Conservation (phyloP, 2,113 vertebrate genomes). For the Chauna torquata region DNA sequence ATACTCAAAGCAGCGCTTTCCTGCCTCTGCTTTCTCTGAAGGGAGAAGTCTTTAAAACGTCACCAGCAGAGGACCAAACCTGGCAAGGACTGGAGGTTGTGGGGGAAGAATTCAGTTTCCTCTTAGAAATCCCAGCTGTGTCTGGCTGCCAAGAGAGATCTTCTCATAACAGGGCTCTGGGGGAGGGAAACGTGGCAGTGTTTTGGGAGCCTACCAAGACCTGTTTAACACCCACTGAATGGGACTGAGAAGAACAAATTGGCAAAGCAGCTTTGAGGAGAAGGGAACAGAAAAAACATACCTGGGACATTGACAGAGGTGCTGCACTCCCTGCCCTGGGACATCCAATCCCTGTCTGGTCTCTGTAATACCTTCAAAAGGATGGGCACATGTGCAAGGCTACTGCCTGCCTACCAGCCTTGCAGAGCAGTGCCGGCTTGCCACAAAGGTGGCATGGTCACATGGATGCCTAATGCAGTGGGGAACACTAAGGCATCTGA, state of each 20-base stretch:
- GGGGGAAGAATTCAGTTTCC: not conserved
- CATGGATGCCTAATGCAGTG: not conserved
- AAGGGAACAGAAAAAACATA: not conserved
- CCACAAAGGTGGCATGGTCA: accelerated
- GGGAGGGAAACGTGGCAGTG: accelerated
- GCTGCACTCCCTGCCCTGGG: not conserved
- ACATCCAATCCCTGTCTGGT: not conserved
- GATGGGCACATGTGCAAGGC: accelerated
- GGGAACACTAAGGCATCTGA: not conserved
- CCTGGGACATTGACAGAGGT: not conserved
- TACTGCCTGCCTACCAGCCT: not conserved
- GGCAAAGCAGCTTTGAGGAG: not conserved
- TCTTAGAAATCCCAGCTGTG: not conserved
- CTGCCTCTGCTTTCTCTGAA: not conserved
- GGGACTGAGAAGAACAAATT: not conserved
- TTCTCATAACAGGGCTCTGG: not conserved
- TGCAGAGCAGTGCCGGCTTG: not conserved
- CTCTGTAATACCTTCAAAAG: not conserved
- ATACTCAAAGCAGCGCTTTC: not conserved
- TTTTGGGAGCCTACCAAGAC: not conserved
- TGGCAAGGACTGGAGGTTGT: not conserved
- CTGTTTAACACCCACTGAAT: not conserved
- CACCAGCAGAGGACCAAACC: not conserved
- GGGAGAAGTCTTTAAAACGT: conserved; percentile 4
- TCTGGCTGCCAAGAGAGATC: not conserved